Conservation (phyloP, 2,797 vertebrate species). For the Crotalus adamanteus region DNA sequence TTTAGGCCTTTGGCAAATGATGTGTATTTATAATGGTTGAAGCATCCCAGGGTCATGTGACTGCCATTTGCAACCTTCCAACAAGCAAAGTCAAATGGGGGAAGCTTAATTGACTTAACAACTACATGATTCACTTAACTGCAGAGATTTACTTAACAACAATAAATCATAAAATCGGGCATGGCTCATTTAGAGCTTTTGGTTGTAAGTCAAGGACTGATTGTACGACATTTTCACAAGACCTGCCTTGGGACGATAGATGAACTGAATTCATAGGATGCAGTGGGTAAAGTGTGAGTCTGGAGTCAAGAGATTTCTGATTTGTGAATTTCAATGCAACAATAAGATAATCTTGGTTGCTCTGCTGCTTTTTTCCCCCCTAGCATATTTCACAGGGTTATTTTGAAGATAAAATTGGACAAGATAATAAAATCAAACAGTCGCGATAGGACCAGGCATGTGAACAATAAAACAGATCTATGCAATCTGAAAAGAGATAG, state of each 20-base stretch:
- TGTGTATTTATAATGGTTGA: not conserved
- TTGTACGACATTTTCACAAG: not conserved
- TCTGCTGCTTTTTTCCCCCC: not conserved
- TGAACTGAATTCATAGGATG: not conserved
- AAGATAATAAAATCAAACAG: not conserved
- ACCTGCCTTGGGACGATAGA: not conserved
- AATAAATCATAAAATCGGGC: not conserved
- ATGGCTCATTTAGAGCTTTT: not conserved
- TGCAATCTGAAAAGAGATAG: not conserved
- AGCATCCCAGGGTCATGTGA: not conserved
- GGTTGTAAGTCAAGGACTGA: not conserved
- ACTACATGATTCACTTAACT: not conserved
- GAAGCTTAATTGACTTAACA: not conserved
- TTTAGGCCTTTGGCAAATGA: not conserved
- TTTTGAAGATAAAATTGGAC: not conserved
- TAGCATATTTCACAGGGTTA: not conserved
- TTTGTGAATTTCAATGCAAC: not conserved
- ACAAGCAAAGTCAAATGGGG: not conserved
- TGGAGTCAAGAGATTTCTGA: not conserved
- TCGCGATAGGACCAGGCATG: not conserved
- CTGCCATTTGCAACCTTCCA: not conserved
- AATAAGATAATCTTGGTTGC: not conserved
- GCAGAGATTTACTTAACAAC: too few species aligned
- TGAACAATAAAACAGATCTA: not conserved
- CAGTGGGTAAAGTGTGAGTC: not conserved